Evolutionary conservation across 2,888 invertebrate species (phyloP), one percentile per base, ranked within the genome.

Genomic region (Protophormia terraenovae): DNA sequence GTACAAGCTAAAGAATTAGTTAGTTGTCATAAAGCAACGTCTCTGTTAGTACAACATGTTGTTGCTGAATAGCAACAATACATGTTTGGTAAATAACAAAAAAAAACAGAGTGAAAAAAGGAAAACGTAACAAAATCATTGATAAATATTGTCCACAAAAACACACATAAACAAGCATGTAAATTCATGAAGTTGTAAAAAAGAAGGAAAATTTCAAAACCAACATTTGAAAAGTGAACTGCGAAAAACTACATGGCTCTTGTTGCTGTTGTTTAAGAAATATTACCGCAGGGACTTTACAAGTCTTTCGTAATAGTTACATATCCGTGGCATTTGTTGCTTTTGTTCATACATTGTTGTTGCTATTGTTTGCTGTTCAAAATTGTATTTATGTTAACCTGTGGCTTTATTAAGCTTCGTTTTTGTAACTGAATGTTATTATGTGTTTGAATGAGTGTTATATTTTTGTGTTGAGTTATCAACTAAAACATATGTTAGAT

Each of bases 1-100:
- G n/a, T 77, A 64, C 71, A 27, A 72, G 76, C 71, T 58, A 64
- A 73, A 50, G 64, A 72, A 83, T 77, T 77, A 77, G 76, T 77
- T 45, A 47, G 64, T 66, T 83, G 62, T 72, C 82, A 77, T 71
- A 71, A 64, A 77, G 76, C 71, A 76, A 64, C 71, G 53, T 60
- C 24, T 35, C 69, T 53, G 27, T 76, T 75, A 76, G 32, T 53
- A 62, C 29, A 60, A 81, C 69, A 76, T 71, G 47, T 45, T 82
- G 45, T 69, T 58, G 12, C 16, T 29, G 29, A 32, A 79, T 16
- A 72, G 16, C 45, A 47, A 71, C 24, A 29, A 71, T 16, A 71
- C 19, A 60, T 67, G 41, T 38, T 58, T 67, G 19, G 29, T 22
- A 64, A 78, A 69, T n/a, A 32, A 45, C 10, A 32, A 8, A 12